Evolutionary conservation across 2,888 invertebrate genomes (phyloP).

Genomic region (Meandrusa payeni): DNA sequence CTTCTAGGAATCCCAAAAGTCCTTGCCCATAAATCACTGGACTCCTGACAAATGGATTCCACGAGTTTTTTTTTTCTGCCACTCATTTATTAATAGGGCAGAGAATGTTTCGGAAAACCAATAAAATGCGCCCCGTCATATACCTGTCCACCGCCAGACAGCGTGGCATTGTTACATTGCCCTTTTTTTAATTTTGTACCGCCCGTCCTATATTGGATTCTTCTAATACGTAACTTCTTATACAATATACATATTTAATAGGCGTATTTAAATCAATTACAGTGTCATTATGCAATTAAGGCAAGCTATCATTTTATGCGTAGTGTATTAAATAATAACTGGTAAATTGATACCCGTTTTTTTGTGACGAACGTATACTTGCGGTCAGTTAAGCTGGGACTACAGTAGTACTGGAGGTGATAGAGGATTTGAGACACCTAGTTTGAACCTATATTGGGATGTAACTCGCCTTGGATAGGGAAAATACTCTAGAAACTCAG

Average conservation of each 20-base stretch:
- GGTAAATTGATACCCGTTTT: too few species aligned
- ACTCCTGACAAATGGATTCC: constrained; percentile 79
- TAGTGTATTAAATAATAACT: not conserved
- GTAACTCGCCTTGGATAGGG: too few species aligned
- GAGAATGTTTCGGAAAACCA: constrained; percentile 80
- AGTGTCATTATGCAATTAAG: constrained; percentile 25
- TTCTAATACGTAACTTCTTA: constrained; percentile 34
- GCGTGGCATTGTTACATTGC: constrained; percentile 73
- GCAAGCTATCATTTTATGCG: not conserved
- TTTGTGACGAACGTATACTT: too few species aligned
- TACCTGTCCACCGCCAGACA: constrained; percentile 77
- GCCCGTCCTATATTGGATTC: constrained; percentile 39
- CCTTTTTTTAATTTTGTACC: constrained; percentile 44
- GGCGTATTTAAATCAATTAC: constrained; percentile 34
- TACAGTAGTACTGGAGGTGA: too few species aligned
- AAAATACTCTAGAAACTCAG: not conserved
- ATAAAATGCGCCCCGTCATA: constrained; percentile 81
- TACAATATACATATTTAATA: constrained; percentile 38
- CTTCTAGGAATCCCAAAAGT: constrained; percentile 75
- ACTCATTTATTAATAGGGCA: constrained; percentile 79
- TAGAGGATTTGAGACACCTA: too few species aligned
- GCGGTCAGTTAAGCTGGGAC: too few species aligned
- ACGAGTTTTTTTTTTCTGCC: constrained; percentile 73
- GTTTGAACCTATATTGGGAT: too few species aligned
- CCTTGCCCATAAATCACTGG: constrained; percentile 75